Evolutionary conservation across 2,888 invertebrate genomes (phyloP), one percentile per base, ranked within the genome.

Genomic region (Mycogona germanica): DNA sequence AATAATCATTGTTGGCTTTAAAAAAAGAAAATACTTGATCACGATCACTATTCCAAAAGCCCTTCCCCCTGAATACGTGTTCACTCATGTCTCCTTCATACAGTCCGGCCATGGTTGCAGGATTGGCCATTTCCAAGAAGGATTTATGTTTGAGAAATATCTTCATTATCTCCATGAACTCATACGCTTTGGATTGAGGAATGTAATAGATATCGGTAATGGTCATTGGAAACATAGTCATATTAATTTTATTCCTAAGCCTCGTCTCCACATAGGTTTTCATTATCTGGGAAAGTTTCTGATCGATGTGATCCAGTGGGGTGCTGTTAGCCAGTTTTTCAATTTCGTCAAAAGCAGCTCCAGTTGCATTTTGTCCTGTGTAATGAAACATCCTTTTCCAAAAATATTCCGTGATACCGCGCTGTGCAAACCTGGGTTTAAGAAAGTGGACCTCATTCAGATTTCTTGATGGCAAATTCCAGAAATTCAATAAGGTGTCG

Each of bases 111-210:
- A 48, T 38, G 21, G 46, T 40, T 6, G 53, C 37, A 14, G 53
- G 53, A 6, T 48, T 41, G n/a, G 53, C 53, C 7, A 48, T 48
- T 26, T 53, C 53, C 40, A 48, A 19, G 35, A 48, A 48, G 17
- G 41, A 26, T 17, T 35, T 35, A 21, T 48, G 41, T 49, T 53
- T 38, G 7, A 38, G 21, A n/a, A 53, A 46, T 6, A 48, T 32
- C 5, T 46, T 48, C 6, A 40, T 29, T 32, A 32, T 32, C n/a
- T 32, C 35, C 35, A n/a, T 12, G 35, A 32, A 32, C 35, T 12
- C n/a, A 9, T n/a, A n/a, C 35, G 9, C 35, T n/a, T 12, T 9
- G 35, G 9, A 12, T n/a, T 32, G 35, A 9, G 35, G 35, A 12
- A 32, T 32, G 35, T 32, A 32, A n/a, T 32, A 32, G 35, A 32